Base-by-base conservation (phyloP, 2,888 invertebrate genomes). In the Drosophila borborema region DNA sequence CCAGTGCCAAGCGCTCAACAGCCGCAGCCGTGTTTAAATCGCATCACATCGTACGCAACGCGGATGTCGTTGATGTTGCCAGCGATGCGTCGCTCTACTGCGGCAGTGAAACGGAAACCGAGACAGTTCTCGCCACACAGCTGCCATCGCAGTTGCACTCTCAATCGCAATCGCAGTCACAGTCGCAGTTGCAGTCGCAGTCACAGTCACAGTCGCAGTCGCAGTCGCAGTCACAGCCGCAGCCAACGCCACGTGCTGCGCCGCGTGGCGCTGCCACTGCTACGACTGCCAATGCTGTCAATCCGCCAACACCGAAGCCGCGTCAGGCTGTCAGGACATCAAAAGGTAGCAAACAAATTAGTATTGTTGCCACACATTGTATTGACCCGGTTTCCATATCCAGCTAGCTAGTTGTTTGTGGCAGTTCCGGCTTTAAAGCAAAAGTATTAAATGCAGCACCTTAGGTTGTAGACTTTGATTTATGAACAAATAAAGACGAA, bases 291-390 rank as follows among this genome's bases (percentile, higher is more conserved):
- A 38, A 69, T 46, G 56, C 73, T 56, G 73, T 71, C 60, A 84
- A 84, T 86, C 84, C 86, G 76, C 93, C 93, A 81, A 93, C 92
- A 67, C 93, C 93, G 69, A 93, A 93, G 75, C 93, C 93, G 53
- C 91, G 93, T 90, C 93, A 92, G 89, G 85, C 85, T 72, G 73
- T 76, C 82, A 86, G 77, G 77, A 62, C 80, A 72, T 75, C 85
- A 62, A 86, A 86, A 86, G 85, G 86, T 87, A 87, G 62, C 61
- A 51, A 62, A 41, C 46, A 62, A 71, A 46, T 63, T 72, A 36
- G 40, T 62, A 54, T 40, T 40, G 62, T 59, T 66, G 51, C 71
- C 40, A 45, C 34, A 16, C 36, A 56, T 59, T 58, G 66, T 56
- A 78, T 62, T 83, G 86, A 85, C 84, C 86, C 78, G 82, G 73